These are phyloP conservation scores for Columbina picui DNA, from an alignment of 2,113 vertebrate genomes.

Conservation along the genomic window DNA sequence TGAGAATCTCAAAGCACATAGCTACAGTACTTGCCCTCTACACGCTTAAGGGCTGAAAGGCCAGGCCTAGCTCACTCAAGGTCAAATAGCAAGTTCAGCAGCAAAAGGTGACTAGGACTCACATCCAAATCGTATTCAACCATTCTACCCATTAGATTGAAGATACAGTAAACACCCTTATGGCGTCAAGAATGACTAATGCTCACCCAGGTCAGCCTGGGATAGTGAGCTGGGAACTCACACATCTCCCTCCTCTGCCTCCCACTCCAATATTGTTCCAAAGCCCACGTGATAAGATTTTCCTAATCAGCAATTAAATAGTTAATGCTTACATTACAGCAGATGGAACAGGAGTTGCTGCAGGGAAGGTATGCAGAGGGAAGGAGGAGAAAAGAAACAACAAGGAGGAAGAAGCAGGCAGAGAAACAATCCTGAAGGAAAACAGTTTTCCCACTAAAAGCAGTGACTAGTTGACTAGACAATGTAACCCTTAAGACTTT, in stretches of 20 bases:
- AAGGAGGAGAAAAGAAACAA: conserved; percentile 37
- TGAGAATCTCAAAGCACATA: not conserved
- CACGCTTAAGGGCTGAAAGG: not conserved
- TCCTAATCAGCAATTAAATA: conserved; percentile 59
- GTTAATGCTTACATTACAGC: conserved; percentile 51
- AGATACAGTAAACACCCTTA: not conserved
- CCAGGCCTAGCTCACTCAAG: not conserved
- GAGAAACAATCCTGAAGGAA: conserved; percentile 18
- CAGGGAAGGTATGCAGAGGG: conserved; percentile 52
- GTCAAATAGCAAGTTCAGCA: conserved; percentile 37
- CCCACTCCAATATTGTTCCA: not conserved
- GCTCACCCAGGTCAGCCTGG: not conserved
- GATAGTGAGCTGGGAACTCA: not conserved
- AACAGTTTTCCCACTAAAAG: conserved; percentile 19
- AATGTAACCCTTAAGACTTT: conserved; percentile 30
- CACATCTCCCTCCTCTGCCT: conserved; percentile 2
- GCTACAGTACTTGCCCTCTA: not conserved
- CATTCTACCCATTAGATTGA: not conserved
- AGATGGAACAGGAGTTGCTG: conserved; percentile 49
- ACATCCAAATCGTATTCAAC: not conserved
- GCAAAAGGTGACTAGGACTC: not conserved
- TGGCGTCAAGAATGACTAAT: not conserved
- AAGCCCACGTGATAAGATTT: conserved; percentile 4
- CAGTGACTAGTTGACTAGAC: not conserved
- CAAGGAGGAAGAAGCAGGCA: not conserved